Base-by-base conservation (phyloP, 2,113 vertebrate species). In the Tamias sibiricus region DNA sequence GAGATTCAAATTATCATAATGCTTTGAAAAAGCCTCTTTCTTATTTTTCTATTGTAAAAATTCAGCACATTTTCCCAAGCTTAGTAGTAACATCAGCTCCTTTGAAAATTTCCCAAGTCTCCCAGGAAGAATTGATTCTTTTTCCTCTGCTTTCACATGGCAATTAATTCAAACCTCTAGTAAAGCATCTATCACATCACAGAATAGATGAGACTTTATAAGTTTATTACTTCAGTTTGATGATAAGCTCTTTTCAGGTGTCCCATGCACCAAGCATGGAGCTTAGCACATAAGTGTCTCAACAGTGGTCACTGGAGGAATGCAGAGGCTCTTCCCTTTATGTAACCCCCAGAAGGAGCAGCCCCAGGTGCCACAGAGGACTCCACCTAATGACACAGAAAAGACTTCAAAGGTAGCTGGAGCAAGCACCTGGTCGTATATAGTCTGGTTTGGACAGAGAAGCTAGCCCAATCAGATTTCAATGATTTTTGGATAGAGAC, bases 1-100 rank as follows among this genome's bases (percentile, higher is more conserved):
- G 87, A 91, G 24, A 94, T 35, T 89, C n/a, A n/a, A 71, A 81
- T 90, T 57, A 81, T 30, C 74, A 19, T 49, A 82, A 52, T 77
- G 52, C 28, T 94, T 95, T 95, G 54, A 47, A 57, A 94, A 79
- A 85, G 3, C 0, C 12, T 69, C 66, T 16, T 90, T 54, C 16
- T 7, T 86, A 44, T 22, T 83, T 42, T 68, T 8, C 8, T 69
- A 14, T 42, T 90, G 2, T 69, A 77, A 94, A 96, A 76, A n/a
- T 12, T 12, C 37, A 44, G 2, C 10, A 72, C 9, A 4, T 77
- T 72, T 91, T 85, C 68, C 77, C 24, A 57, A 57, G 49, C 20
- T 49, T 90, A 8, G 66, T 5, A 90, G 32, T 82, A 75, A 69
- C 62, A 69, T 44, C 19, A 74, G 5, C 8, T 52, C 68, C 84